These are phyloP conservation scores for Sebastes wilsoni DNA, from an alignment of 2,797 vertebrate genomes.

Conservation along the genomic window DNA sequence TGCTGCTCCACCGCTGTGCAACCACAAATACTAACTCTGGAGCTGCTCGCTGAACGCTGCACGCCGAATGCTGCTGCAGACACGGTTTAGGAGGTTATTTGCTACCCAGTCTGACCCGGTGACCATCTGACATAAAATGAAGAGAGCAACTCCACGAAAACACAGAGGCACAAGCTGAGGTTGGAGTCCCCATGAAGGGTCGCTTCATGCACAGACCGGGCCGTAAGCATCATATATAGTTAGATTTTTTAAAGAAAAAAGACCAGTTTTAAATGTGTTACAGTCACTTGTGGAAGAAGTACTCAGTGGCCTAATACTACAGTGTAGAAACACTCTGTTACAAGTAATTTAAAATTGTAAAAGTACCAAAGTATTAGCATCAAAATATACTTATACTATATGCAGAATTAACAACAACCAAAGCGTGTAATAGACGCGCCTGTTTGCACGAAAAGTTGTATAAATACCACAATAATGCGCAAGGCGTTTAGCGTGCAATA, in stretches of 20 bases:
- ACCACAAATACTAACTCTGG: slow-evolving; percentile 26
- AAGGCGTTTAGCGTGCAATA: no score
- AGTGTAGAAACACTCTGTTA: no score
- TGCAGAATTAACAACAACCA: not conserved
- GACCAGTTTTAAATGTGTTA: not conserved
- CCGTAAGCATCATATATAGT: no score
- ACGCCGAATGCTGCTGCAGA: not conserved
- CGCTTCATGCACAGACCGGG: not conserved
- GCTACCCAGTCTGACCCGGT: slow-evolving; percentile 20
- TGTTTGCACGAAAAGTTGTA: no score
- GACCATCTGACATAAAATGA: slow-evolving; percentile 13
- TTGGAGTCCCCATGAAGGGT: not conserved
- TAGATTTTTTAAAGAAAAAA: not conserved
- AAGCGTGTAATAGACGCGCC: not conserved
- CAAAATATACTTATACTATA: not conserved
- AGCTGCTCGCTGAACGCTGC: no score
- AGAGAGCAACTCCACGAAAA: not conserved
- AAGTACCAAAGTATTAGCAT: not conserved
- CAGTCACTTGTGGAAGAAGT: not conserved
- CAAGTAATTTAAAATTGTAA: no score
- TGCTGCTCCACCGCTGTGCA: slow-evolving; percentile 21
- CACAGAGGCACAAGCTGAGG: not conserved
- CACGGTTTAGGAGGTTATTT: slow-evolving; percentile 21
- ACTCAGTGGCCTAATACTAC: not conserved
- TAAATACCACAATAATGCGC: no score